Percentiles rank a stretch among this genome's conserved stretches.
Conservation (phyloP, 2,888 invertebrate genomes). For the Tipula vernalis region DNA sequence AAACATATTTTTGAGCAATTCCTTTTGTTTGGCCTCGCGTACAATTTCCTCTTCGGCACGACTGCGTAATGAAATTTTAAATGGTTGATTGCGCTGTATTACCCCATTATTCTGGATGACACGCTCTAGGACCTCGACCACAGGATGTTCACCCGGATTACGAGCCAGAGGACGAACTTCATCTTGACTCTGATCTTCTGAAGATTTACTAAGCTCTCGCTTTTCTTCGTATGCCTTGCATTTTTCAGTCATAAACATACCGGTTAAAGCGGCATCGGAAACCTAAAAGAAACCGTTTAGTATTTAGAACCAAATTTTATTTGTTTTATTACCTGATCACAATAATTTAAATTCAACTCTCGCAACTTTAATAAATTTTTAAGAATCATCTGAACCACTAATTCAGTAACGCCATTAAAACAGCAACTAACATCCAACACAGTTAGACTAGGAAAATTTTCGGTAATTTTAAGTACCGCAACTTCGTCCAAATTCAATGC, state of each 20-base stretch:
- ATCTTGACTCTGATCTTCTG: slow-evolving; percentile 16
- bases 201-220: slow-evolving; percentile 16
- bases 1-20: slow-evolving; percentile 47
- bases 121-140: background rate
- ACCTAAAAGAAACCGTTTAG: slow-evolving; percentile 21
- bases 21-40: slow-evolving; percentile 49
- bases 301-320: background rate
- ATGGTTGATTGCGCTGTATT: slow-evolving; percentile 13
- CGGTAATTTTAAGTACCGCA: slow-evolving; percentile 46
- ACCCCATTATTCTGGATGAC: slow-evolving; percentile 15
- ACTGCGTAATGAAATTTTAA: slow-evolving; percentile 46
- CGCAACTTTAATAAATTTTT: slow-evolving; percentile 46
- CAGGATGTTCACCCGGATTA: background rate
- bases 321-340: slow-evolving; percentile 39
- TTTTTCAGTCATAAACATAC: slow-evolving; percentile 42
- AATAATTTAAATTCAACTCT: slow-evolving; percentile 49
- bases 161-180: background rate
- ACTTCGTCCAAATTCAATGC: slow-evolving; percentile 48
- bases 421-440: slow-evolving; percentile 54
- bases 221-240: slow-evolving; percentile 24
- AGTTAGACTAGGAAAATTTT: slow-evolving; percentile 43
- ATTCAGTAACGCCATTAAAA: slow-evolving; percentile 57
- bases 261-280: slow-evolving; percentile 58
- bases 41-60: slow-evolving; percentile 58
- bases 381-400: slow-evolving; percentile 52